Percentiles rank a stretch among this genome's conserved stretches.
Evolutionary conservation across 2,113 vertebrate genomes (phyloP).

Genomic region (Cebus imitator): DNA sequence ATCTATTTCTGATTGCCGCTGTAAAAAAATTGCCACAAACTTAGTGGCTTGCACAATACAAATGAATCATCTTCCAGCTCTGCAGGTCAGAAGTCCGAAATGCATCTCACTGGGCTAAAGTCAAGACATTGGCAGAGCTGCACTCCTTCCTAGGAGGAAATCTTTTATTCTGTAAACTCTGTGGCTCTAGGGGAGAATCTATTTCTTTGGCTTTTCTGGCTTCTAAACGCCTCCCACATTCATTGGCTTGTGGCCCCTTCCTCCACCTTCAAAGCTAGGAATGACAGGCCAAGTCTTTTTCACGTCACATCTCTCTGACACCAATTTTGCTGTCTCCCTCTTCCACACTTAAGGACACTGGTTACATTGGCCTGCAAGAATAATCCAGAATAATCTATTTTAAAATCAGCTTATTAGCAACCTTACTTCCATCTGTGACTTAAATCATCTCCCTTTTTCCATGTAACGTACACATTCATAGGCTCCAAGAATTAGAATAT

Average conservation of each 20-base stretch:
- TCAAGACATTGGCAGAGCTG: neutral
- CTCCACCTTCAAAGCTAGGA: neutral
- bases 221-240: neutral
- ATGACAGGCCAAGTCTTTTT: neutral
- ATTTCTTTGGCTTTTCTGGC: neutral
- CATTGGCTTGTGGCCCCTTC: neutral
- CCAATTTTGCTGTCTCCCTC: neutral
- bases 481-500: neutral
- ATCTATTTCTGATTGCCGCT: neutral
- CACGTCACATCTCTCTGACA: neutral
- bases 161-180: neutral
- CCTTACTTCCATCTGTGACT: neutral
- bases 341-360: neutral
- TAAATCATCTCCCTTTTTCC: neutral
- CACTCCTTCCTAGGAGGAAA: neutral
- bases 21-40: neutral
- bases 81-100: neutral
- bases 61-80: neutral
- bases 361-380: no score
- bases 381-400: neutral
- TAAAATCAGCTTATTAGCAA: neutral
- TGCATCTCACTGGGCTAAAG: neutral
- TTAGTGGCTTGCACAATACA: neutral
- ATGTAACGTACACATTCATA: neutral
- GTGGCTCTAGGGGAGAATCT: accelerated